Conservation (phyloP, 2,113 vertebrate species). For the Mustela nigripes region DNA sequence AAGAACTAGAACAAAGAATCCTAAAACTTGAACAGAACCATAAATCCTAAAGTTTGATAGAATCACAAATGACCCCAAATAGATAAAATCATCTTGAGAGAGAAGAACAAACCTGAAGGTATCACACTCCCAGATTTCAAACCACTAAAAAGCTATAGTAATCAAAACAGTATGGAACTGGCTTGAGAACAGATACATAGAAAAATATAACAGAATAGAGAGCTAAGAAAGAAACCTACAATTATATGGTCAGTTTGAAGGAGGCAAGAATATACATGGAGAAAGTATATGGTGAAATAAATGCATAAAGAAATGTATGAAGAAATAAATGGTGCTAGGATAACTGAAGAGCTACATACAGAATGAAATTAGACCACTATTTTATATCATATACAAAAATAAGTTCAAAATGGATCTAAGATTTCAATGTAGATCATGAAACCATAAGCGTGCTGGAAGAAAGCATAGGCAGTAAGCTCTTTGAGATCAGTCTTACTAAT, state of each 20-base stretch:
- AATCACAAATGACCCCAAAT: background rate
- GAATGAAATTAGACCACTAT: background rate
- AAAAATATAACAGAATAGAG: background rate
- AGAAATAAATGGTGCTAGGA: background rate
- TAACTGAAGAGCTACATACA: background rate
- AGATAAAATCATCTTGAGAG: background rate
- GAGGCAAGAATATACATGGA: background rate
- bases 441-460: background rate
- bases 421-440: background rate
- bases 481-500: background rate
- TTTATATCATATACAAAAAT: background rate
- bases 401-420: background rate
- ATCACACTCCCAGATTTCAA: background rate
- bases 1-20: background rate
- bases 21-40: background rate
- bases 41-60: background rate
- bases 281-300: background rate
- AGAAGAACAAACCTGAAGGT: background rate
- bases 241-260: background rate
- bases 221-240: background rate
- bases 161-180: background rate
- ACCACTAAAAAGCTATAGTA: background rate
- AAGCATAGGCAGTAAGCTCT: background rate
- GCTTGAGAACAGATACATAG: background rate
- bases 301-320: background rate